These are phyloP conservation scores for Uloborus plumipes DNA, from an alignment of 2,888 invertebrate genomes.

Conservation along the genomic window DNA sequence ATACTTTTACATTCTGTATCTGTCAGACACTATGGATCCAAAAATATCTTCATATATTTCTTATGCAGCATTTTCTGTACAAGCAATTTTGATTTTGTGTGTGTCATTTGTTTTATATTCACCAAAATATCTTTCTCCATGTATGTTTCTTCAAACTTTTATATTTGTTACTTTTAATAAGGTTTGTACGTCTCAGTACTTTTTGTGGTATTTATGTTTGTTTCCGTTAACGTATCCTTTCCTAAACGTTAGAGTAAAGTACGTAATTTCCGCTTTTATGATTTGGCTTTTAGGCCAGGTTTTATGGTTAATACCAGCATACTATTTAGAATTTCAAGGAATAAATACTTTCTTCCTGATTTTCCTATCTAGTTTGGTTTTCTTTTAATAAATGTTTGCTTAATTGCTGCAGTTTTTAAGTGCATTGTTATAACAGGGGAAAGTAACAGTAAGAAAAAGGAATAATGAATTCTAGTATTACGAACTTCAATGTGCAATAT, in stretches of 20 bases:
- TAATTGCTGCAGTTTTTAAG: constrained; percentile 72
- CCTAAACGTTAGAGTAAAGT: constrained; percentile 75
- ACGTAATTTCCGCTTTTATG: constrained; percentile 74
- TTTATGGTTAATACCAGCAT: constrained; percentile 91
- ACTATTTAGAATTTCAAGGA: constrained; percentile 90
- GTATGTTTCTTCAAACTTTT: constrained; percentile 84
- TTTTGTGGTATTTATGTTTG: constrained; percentile 93
- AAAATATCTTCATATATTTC: constrained; percentile 7
- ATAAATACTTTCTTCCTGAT: constrained; percentile 85
- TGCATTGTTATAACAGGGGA: no score
- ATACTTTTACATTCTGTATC: constrained; percentile 92
- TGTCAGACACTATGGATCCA: constrained; percentile 75
- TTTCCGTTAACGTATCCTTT: constrained; percentile 85
- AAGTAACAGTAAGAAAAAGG: no score
- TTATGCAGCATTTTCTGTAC: constrained; percentile 10
- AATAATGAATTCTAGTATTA: no score
- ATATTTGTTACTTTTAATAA: constrained; percentile 93
- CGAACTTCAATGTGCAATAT: no score
- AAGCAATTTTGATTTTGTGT: constrained; percentile 61
- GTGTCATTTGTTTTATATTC: constrained; percentile 70
- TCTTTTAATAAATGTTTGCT: constrained; percentile 86
- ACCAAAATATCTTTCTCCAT: constrained; percentile 84
- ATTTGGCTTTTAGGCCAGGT: constrained; percentile 79
- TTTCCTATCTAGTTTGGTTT: constrained; percentile 86
- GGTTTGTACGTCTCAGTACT: constrained; percentile 97